Percentiles rank a stretch among this genome's conserved stretches.
phyloP scores from a whole-genome alignment of 2,113 vertebrate species.

The Prunella himalayana region DNA sequence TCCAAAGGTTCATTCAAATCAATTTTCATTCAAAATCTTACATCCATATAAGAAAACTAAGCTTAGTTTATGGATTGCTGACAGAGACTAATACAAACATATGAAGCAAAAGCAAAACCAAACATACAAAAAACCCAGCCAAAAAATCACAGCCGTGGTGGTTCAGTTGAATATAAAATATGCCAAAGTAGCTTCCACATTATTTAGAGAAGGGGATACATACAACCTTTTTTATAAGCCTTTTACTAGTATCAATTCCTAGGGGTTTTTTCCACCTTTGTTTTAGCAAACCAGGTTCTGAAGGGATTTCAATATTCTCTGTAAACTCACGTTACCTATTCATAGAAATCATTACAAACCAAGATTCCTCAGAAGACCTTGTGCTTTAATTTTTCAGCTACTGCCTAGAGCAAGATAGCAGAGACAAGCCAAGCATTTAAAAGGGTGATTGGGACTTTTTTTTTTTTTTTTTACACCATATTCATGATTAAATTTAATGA shows the following conservation, averaged over 20 bases:
- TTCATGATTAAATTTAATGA: not conserved
- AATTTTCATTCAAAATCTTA: not conserved
- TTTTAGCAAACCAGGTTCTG: not conserved
- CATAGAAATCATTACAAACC: not conserved
- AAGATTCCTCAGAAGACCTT: not conserved
- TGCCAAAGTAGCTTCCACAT: not conserved
- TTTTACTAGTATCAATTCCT: not conserved
- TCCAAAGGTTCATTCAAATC: not conserved
- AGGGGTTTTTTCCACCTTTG: not conserved
- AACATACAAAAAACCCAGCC: accelerated
- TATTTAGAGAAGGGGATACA: not conserved
- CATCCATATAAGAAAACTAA: not conserved
- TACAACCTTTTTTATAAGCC: accelerated
- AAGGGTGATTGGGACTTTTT: not conserved
- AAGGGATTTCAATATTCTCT: not conserved
- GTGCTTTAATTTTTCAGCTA: not conserved
- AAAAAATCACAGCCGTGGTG: not conserved
- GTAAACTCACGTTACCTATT: not conserved
- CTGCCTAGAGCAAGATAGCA: not conserved
- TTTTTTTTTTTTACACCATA: not conserved
- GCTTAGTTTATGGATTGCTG: not conserved
- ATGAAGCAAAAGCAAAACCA: not conserved
- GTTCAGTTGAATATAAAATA: not conserved
- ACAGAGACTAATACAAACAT: not conserved
- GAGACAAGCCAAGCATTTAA: not conserved